A percentile compares a stretch with the other conserved stretches of the same genome.
These are phyloP conservation scores for Nansenia antarctica DNA, from an alignment of 2,113 vertebrate species.

Conservation along the genomic window DNA sequence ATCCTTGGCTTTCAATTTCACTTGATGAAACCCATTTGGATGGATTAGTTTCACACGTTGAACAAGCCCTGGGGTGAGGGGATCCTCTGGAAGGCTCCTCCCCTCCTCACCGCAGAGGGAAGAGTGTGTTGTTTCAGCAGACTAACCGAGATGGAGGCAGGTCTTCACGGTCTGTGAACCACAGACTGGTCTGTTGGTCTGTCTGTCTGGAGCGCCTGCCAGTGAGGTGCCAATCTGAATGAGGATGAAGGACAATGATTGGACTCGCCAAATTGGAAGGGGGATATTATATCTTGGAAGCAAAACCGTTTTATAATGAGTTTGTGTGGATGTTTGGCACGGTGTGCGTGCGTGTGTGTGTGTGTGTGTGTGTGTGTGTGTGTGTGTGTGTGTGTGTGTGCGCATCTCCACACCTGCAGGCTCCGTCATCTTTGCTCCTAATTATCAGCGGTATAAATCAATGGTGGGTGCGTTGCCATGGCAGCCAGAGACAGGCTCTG, in stretches of 20 bases:
- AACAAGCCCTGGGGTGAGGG: constrained; percentile 45
- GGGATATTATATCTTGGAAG: constrained; percentile 52
- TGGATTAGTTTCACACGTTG: constrained; percentile 63
- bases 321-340: constrained; percentile 22
- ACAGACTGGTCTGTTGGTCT: constrained; percentile 10
- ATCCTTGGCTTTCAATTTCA: constrained; percentile 62
- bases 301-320: constrained; percentile 58
- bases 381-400: constrained; percentile 23
- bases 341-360: constrained; percentile 10
- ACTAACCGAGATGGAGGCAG: constrained; percentile 35
- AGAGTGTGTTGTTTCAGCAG: constrained; percentile 29
- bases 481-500: constrained; percentile 46
- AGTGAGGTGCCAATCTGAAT: constrained; percentile 51
- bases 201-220: constrained; percentile 22
- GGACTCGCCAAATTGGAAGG: constrained; percentile 52
- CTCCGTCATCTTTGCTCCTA: constrained; percentile 58
- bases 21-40: constrained; percentile 65
- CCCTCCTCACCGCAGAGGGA: constrained; percentile 24
- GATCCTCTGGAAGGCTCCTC: constrained; percentile 19
- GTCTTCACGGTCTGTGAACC: constrained; percentile 21
- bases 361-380: not conserved
- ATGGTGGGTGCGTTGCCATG: constrained; percentile 61
- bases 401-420: constrained; percentile 60
- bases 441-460: constrained; percentile 72
- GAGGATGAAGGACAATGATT: constrained; percentile 50